A percentile compares a stretch with the other conserved stretches of the same genome.
These are phyloP conservation scores for Anthonomus grandis DNA, from an alignment of 1,140 invertebrate genomes.

Conservation along the genomic window DNA sequence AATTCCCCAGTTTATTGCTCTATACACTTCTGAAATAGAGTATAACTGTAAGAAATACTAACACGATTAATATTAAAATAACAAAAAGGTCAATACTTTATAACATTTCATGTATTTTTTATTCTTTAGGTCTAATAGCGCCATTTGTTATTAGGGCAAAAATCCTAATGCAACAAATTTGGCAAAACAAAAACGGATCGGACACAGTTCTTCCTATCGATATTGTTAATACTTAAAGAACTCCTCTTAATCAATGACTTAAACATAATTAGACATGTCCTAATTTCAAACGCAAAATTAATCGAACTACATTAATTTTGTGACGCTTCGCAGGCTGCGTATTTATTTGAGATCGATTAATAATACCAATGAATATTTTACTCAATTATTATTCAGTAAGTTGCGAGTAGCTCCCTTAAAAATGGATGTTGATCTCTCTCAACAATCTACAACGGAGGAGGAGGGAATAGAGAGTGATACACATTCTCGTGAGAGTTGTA, in stretches of 20 bases:
- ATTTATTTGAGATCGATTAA: conserved; percentile 31
- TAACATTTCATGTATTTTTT: conserved; percentile 25
- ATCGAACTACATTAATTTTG: conserved; percentile 15
- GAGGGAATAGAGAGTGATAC: too few relatives aligned
- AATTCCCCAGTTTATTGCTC: too few relatives aligned
- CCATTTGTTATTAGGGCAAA: conserved; percentile 42
- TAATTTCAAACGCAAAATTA: neutral
- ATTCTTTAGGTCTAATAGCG: conserved; percentile 32
- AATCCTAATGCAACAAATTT: conserved; percentile 40
- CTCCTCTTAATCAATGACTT: neutral
- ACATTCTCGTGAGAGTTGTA: conserved; percentile 38
- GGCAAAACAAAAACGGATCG: conserved; percentile 25
- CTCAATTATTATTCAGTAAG: conserved; percentile 31
- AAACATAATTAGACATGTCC: neutral
- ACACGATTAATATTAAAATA: neutral
- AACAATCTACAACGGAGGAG: too few relatives aligned
- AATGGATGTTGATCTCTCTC: too few relatives aligned
- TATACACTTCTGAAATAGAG: too few relatives aligned
- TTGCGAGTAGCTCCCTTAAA: conserved; percentile 38
- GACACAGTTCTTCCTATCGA: neutral
- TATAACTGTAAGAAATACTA: neutral
- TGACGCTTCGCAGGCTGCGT: conserved; percentile 34
- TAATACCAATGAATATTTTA: neutral
- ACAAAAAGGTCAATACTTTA: conserved; percentile 29
- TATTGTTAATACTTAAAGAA: neutral